phyloP scores from a whole-genome alignment of 2,113 vertebrate genomes.

The Sapayoa aenigma region DNA sequence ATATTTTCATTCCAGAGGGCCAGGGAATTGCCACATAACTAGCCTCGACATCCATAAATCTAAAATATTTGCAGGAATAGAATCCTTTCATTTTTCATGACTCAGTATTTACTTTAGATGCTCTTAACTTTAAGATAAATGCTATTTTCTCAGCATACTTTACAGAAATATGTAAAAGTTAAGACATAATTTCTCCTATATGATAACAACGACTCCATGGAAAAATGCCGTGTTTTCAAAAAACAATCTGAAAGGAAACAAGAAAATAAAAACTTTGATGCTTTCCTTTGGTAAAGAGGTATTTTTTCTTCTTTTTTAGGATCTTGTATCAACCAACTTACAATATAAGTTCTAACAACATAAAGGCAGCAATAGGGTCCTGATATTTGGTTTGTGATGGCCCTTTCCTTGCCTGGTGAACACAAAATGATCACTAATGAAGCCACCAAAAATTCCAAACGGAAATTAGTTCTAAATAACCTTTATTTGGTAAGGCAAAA shows the following conservation, averaged over 20 bases:
- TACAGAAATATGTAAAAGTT: not conserved
- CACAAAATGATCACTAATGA: not conserved
- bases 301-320: not conserved
- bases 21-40: not conserved
- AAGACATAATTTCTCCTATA: not conserved
- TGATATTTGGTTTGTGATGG: not conserved
- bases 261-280: not conserved
- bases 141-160: not conserved
- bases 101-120: not conserved
- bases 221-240: not conserved
- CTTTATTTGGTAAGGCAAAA: not conserved
- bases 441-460: not conserved
- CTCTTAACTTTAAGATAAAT: not conserved
- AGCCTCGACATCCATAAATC: not conserved
- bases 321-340: not conserved
- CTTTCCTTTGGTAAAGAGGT: not conserved
- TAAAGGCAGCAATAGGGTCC: not conserved
- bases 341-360: not conserved
- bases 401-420: not conserved
- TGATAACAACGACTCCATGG: not conserved
- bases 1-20: constrained; percentile 35
- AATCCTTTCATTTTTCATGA: not conserved
- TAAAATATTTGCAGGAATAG: not conserved
- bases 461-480: not conserved
- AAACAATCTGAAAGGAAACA: not conserved